phyloP scores from a whole-genome alignment of 2,113 vertebrate species.

The Opisthocomus hoazin region DNA sequence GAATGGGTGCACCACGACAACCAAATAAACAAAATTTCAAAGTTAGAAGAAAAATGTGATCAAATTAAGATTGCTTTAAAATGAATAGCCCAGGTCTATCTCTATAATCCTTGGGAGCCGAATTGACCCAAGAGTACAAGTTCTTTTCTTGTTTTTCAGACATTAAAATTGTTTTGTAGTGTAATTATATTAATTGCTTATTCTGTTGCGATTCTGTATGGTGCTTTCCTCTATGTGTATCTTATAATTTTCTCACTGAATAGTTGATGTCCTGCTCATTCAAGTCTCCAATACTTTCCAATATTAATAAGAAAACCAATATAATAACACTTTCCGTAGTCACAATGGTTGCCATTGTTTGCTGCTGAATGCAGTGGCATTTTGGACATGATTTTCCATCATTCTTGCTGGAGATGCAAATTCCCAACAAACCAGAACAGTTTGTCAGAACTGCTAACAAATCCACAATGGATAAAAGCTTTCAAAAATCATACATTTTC shows the following conservation, averaged over 20 bases:
- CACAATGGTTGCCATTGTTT: neutral
- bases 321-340: neutral
- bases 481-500: neutral
- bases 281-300: neutral
- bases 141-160: neutral
- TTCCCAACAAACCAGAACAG: neutral
- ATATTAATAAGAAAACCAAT: neutral
- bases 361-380: neutral
- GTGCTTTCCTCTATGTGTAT: neutral
- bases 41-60: neutral
- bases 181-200: neutral
- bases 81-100: neutral
- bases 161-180: neutral
- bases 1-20: neutral
- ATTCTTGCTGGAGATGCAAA: neutral
- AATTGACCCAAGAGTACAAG: neutral
- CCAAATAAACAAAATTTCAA: neutral
- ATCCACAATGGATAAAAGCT: neutral
- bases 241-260: neutral
- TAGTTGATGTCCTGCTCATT: neutral
- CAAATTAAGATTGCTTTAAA: neutral
- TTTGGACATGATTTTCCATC: neutral
- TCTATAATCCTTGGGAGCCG: neutral
- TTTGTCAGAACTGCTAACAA: neutral
- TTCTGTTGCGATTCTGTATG: neutral